phyloP scores from a whole-genome alignment of 1,140 invertebrate species.

The Drosophila tsacasi region DNA sequence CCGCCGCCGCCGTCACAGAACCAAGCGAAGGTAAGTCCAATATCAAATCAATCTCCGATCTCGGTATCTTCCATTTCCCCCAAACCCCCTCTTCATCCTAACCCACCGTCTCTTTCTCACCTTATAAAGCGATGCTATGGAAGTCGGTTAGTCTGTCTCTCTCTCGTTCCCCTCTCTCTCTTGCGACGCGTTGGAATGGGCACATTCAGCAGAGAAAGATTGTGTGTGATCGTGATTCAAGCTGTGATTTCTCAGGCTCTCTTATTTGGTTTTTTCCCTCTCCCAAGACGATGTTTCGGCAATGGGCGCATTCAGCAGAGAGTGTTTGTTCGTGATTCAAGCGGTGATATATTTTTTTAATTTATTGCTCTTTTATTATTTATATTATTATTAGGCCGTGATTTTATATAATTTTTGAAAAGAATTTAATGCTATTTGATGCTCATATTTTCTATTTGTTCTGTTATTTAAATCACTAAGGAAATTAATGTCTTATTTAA shows the following conservation, averaged over 20 bases:
- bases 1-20: slow-evolving; percentile 53
- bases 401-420: not conserved
- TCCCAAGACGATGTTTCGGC: not conserved
- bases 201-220: slow-evolving; percentile 27
- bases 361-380: not conserved
- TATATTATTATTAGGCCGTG: too few species aligned
- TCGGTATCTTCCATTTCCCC: slow-evolving; percentile 7
- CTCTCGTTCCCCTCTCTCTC: not conserved
- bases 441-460: not conserved
- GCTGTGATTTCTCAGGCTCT: slow-evolving; percentile 10
- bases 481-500: not conserved
- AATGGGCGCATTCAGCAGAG: slow-evolving; percentile 23
- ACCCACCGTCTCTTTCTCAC: slow-evolving; percentile 8
- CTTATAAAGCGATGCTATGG: slow-evolving; percentile 38
- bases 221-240: not conserved
- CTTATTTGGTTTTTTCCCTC: not conserved
- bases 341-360: not conserved
- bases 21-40: slow-evolving; percentile 64
- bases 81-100: not conserved
- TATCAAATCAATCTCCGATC: slow-evolving; percentile 44
- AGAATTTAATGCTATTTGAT: not conserved
- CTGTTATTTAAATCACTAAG: too few species aligned
- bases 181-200: slow-evolving; percentile 20
- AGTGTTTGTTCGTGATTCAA: not conserved
- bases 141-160: slow-evolving; percentile 13